Conservation (phyloP, 2,888 invertebrate genomes). For the Theretra japonica region DNA sequence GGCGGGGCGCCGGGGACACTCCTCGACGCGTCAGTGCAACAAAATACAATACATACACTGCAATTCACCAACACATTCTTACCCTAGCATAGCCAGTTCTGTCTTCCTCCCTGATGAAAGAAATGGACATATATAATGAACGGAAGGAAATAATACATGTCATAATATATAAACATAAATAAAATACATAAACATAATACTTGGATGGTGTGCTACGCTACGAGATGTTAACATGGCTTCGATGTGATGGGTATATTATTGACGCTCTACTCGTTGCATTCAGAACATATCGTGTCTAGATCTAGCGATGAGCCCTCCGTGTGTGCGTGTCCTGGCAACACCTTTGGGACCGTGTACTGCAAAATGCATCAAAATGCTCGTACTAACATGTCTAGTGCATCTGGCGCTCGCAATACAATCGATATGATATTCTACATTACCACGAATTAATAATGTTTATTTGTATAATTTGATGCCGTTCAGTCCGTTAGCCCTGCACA, state of each 20-base stretch:
- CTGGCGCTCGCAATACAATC: slow-evolving; percentile 47
- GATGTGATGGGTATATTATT: slow-evolving; percentile 22
- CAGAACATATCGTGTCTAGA: slow-evolving; percentile 68
- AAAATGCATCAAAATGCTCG: slow-evolving; percentile 67
- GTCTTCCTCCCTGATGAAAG: slow-evolving; percentile 85
- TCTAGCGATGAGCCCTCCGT: slow-evolving; percentile 24
- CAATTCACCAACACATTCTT: slow-evolving; percentile 80
- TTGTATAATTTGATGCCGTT: slow-evolving; percentile 73
- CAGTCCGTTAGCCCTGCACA: slow-evolving; percentile 70
- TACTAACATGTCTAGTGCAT: slow-evolving; percentile 44
- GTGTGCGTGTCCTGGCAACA: slow-evolving; percentile 48
- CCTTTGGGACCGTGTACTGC: slow-evolving; percentile 40
- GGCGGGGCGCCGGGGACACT: slow-evolving; percentile 46
- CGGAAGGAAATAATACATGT: slow-evolving; percentile 47
- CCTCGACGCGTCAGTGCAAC: slow-evolving; percentile 61
- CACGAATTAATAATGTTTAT: slow-evolving; percentile 58
- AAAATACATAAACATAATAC: slow-evolving; percentile 41
- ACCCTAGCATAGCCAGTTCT: slow-evolving; percentile 84
- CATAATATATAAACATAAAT: slow-evolving; percentile 46
- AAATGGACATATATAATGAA: slow-evolving; percentile 67
- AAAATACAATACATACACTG: slow-evolving; percentile 70
- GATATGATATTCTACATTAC: slow-evolving; percentile 69
- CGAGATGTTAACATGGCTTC: slow-evolving; percentile 23
- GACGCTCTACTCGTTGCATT: slow-evolving; percentile 62
- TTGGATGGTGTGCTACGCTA: slow-evolving; percentile 21